Base-by-base conservation (phyloP, 2,888 invertebrate species). In the Agelastica alni region DNA sequence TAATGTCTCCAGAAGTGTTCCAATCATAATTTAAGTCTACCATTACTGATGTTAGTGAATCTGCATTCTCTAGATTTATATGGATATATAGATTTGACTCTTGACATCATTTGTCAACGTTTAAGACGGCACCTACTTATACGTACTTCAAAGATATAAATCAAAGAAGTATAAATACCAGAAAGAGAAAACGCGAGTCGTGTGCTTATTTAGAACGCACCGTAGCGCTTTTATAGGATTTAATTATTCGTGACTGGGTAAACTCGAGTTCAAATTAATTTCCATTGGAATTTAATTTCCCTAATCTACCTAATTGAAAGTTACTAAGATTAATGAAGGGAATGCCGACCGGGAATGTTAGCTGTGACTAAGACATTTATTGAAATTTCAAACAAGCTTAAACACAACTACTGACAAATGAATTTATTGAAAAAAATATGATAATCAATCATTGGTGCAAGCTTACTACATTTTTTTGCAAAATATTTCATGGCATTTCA, bases 241-340 rank as follows among this genome's bases (percentile, higher is more conserved):
- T 53, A 56, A 59, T 59, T 56, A 53, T 51, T 51, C 45, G 49
- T 39, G 51, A 53, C 30, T 44, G 44, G 26, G 44, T 45, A 45
- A 49, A 49, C 49, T 37, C 17, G 39, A 47, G 18, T 47, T 26
- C 37, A 20, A 54, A 59, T 57, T 56, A 59, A 59, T 59, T 59
- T 46, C 47, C 59, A 53, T 51, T 41, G 51, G 54, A 57, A 57
- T 54, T 56, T 57, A 56, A 59, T 57, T 59, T 57, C 41, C 46
- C 42, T 49, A 53, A 54, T 48, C 54, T 48, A 44, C 44, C 46
- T 55, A 55, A 55, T 55, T 58, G 55, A 52, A 55, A 53, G 49
- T 55, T 57, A 44, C 41, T 28, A 46, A 58, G 58, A 58, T 58
- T 52, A 55, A 58, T 58, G 45, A 44, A 53, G 32, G 37, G 45